Evolutionary conservation across 2,113 vertebrate genomes (phyloP).

Genomic region (Artemisiospiza belli): DNA sequence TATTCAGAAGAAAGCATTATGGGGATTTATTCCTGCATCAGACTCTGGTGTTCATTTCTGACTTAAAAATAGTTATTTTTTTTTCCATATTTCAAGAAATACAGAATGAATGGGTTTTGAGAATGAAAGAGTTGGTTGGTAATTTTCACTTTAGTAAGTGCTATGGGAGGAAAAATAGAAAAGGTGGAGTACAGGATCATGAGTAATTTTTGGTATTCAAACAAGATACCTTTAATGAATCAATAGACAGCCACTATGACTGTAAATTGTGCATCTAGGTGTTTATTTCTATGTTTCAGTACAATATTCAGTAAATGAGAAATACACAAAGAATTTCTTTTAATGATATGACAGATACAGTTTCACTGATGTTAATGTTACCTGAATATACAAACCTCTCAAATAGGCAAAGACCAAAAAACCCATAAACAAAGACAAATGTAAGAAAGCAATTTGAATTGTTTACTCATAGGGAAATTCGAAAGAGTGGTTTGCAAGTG

Average conservation of each 20-base stretch:
- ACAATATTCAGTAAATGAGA: not conserved
- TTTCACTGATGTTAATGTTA: not conserved
- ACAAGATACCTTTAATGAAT: not conserved
- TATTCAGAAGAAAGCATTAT: not conserved
- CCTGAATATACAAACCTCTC: not conserved
- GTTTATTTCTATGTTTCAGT: not conserved
- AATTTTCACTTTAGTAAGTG: not conserved
- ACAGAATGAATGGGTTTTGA: accelerated
- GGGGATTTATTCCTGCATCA: not conserved
- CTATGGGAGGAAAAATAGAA: not conserved
- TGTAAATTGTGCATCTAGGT: not conserved
- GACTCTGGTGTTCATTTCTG: not conserved
- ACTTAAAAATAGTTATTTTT: not conserved
- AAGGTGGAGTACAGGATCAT: not conserved
- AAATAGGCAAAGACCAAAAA: not conserved
- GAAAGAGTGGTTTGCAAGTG: not conserved
- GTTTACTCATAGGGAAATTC: not conserved
- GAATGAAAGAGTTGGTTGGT: not conserved
- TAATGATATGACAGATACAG: not conserved
- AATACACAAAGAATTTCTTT: not conserved
- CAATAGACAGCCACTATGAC: not conserved
- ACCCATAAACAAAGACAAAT: not conserved
- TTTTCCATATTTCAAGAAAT: not conserved
- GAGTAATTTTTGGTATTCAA: not conserved
- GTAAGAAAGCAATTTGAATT: not conserved